phyloP scores from a whole-genome alignment of 2,888 invertebrate species.

The Philereme transversata region DNA sequence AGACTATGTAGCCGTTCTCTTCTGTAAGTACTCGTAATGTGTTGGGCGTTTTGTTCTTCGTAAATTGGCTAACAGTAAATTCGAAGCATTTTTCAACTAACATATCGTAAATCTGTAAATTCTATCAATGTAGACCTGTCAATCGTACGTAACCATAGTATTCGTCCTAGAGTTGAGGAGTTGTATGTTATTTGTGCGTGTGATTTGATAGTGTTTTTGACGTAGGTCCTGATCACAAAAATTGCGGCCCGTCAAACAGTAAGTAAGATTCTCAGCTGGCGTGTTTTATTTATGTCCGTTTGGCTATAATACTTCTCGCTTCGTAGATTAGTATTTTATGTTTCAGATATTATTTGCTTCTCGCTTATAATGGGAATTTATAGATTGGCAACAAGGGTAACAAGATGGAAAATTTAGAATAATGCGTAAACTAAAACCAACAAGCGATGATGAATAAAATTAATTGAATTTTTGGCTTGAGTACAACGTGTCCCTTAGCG shows the following conservation, averaged over 20 bases:
- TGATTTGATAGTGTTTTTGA: conserved; percentile 82
- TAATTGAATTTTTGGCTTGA: conserved; percentile 66
- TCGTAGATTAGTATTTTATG: conserved; percentile 62
- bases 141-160: conserved; percentile 59
- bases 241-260: conserved; percentile 82
- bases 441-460: conserved; percentile 55
- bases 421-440: conserved; percentile 44
- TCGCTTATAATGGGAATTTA: conserved; percentile 55
- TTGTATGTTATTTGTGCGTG: conserved; percentile 74
- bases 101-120: conserved; percentile 60
- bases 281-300: conserved; percentile 69
- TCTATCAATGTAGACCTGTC: conserved; percentile 63
- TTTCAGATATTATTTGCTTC: conserved; percentile 59
- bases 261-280: conserved; percentile 77
- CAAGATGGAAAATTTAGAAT: conserved; percentile 40
- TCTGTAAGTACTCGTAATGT: conserved; percentile 89
- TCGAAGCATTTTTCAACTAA: conserved; percentile 72
- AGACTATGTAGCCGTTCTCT: conserved; percentile 95
- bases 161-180: conserved; percentile 53
- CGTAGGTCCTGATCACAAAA: conserved; percentile 84
- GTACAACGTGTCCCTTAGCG: conserved; percentile 51
- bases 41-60: conserved; percentile 58
- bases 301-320: conserved; percentile 74
- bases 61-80: conserved; percentile 71
- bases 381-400: conserved; percentile 42